Evolutionary conservation across 2,797 vertebrate genomes (phyloP).

Genomic region (Craterocephalus amniculus): DNA sequence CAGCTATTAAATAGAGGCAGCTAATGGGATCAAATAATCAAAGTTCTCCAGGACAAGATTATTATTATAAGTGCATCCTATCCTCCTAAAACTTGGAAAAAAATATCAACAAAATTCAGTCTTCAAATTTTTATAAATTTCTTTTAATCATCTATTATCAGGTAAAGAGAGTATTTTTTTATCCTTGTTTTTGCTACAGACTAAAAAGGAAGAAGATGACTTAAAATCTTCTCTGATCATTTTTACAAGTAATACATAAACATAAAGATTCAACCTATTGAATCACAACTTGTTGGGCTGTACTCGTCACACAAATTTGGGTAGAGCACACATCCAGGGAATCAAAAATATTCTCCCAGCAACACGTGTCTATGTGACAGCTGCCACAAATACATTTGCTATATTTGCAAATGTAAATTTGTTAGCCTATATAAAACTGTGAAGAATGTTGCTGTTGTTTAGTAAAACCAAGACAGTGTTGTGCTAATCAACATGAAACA

Average conservation of each 20-base stretch:
- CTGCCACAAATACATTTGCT: too few species aligned
- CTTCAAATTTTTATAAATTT: background rate
- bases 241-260: too few species aligned
- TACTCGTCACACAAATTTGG: background rate
- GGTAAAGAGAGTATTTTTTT: background rate
- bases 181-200: too few species aligned
- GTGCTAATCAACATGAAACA: background rate
- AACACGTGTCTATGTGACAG: too few species aligned
- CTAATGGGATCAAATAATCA: slow-evolving; percentile 8
- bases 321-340: too few species aligned
- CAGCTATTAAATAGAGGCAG: slow-evolving; percentile 29
- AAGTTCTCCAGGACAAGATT: slow-evolving; percentile 1
- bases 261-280: background rate
- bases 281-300: background rate
- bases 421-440: background rate
- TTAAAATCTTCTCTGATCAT: too few species aligned
- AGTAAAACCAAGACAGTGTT: background rate
- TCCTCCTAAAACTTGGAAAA: background rate
- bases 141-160: background rate
- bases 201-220: too few species aligned
- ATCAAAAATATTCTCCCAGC: too few species aligned
- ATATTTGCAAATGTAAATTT: too few species aligned
- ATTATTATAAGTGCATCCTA: background rate
- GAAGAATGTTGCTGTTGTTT: background rate
- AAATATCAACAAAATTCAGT: background rate